Evolutionary conservation across 92 coral and sea anemone genomes (phyloP), one percentile per base, ranked within the genome.

Genomic region (Heliopora coerulea): DNA sequence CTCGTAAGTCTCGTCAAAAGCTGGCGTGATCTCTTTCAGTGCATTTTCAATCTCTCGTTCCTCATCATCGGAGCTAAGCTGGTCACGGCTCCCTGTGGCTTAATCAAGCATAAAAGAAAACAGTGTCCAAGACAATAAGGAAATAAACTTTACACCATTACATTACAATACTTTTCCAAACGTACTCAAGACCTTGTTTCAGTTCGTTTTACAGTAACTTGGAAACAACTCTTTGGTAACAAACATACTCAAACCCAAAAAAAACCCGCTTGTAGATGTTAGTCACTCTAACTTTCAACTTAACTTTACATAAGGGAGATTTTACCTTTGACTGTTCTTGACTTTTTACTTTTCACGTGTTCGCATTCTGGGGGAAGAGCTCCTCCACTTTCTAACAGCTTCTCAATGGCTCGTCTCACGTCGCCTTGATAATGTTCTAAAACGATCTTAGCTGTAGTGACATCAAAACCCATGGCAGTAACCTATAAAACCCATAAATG

Each of bases 391-490:
- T 69, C 84, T 62, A 88, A 56, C 27, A 88, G 84, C 56, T 79
- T 59, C 41, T 88, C 89, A 25, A 88, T 65, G 33, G 89, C 83
- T 57, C 82, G 75, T 41, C 77, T 86, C 19, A 83, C 81, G 40
- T 62, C 79, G 56, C 93, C 89, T n/a, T 72, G 49, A 68, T 63
- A 88, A 34, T 84, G 79, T 72, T 70, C 68, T 27, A 88, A 75
- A 26, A 84, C 87, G 52, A 80, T 80, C 20, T 82, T 63, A 23
- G 83, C 78, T 23, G 78, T 75, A 27, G 69, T 75, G 44, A 79
- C 79, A 44, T 88, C 84, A 75, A 88, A 88, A 29, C 93, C 93
- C 89, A 88, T 88, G 4, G 89, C 72, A 11, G 83, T 68, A 29
- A 88, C 80, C 93, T 88, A 52, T 1, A 46, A n/a, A 46, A 46